A percentile compares a stretch with the other conserved stretches of the same genome.
phyloP scores from a whole-genome alignment of 2,113 vertebrate species.

The Protobothrops mucrosquamatus region DNA sequence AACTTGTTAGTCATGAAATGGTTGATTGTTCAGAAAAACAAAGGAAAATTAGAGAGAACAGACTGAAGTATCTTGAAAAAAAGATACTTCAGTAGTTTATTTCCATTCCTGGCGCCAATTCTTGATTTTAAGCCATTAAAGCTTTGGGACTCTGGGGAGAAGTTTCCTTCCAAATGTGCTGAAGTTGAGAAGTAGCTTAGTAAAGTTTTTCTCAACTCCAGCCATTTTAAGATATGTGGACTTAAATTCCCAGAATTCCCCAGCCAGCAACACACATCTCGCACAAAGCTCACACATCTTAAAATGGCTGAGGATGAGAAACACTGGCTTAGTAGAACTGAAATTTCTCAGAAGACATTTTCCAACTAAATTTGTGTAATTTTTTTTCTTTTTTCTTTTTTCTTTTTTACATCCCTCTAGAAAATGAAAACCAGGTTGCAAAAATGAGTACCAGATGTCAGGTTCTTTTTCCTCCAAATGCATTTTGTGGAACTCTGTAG shows the following conservation, averaged over 20 bases:
- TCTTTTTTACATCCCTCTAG: neutral
- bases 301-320: neutral
- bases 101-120: neutral
- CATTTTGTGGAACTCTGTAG: neutral
- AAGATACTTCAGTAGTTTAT: neutral
- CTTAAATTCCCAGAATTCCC: neutral
- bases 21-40: neutral
- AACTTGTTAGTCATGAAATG: neutral
- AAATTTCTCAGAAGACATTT: neutral
- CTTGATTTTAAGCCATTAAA: neutral
- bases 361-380: neutral
- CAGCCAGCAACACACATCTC: neutral
- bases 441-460: neutral
- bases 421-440: neutral
- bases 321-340: neutral
- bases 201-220: neutral
- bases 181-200: neutral
- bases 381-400: neutral
- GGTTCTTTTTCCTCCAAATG: neutral
- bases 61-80: neutral
- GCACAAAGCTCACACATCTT: neutral
- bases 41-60: neutral
- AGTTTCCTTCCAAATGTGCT: neutral
- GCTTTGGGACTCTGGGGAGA: neutral
- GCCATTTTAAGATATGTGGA: neutral